phyloP scores from a whole-genome alignment of 2,888 invertebrate genomes.

The Folsomia manolachei region DNA sequence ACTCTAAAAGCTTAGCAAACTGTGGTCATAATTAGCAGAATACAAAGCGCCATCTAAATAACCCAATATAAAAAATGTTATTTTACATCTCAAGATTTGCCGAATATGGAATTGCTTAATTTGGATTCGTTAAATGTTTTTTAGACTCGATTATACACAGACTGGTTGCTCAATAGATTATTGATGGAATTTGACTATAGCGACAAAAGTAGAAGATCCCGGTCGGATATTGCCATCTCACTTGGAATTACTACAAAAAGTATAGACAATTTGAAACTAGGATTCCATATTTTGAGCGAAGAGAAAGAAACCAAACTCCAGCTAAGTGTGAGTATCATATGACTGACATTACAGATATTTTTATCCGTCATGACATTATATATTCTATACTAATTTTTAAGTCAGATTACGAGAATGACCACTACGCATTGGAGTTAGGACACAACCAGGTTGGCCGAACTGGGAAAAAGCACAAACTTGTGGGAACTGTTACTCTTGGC shows the following conservation, averaged over 20 bases:
- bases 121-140: too few species aligned
- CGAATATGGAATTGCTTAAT: too few species aligned
- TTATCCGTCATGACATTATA: not conserved
- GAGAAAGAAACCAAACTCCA: conserved; percentile 47
- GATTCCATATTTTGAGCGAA: conserved; percentile 42
- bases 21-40: too few species aligned
- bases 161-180: conserved; percentile 46
- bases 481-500: conserved; percentile 34
- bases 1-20: too few species aligned
- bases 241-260: conserved; percentile 33
- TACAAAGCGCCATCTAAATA: too few species aligned
- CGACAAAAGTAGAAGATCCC: conserved; percentile 41
- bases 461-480: conserved; percentile 38
- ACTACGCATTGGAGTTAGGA: conserved; percentile 41
- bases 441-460: conserved; percentile 31
- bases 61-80: too few species aligned
- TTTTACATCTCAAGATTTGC: too few species aligned
- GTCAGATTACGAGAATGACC: conserved; percentile 41
- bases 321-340: conserved; percentile 35
- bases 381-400: conserved; percentile 24
- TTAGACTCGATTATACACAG: conserved; percentile 38
- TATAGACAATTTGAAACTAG: conserved; percentile 40
- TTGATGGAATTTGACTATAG: conserved; percentile 33
- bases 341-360: not conserved
- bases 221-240: conserved; percentile 37